Base-by-base conservation (phyloP, 2,888 invertebrate species). In the Cryptocephalus primarius region DNA sequence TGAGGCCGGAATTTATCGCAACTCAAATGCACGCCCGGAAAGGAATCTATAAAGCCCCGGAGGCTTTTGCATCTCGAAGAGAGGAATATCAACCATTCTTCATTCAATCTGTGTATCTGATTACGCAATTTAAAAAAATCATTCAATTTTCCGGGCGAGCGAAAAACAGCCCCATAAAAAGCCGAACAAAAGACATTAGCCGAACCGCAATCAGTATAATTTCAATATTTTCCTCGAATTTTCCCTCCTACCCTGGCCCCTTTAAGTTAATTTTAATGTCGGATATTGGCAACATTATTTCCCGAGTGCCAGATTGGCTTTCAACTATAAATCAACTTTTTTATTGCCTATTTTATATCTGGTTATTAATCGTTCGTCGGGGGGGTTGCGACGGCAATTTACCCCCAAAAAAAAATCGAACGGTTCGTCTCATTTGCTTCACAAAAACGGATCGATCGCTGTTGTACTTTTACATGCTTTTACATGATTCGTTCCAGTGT, bases 351-450 rank as follows among this genome's bases (percentile, higher is more conserved):
- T 69, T 66, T 64, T 64, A 60, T 57, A 58, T 61, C 50, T 12
- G 9, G 62, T 67, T 69, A 69, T 68, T 69, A 68, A 68, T 69
- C 67, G 68, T 64, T 65, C 60, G 64, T 61, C 63, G 57, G 63
- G 61, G 60, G 36, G 12, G 12, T 36, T 36, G 36, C 12, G 36
- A 12, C 36, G 36, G 36, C 12, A 36, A 12, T 11, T 36, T 36
- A 11, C n/a, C 9, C 34, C 34, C n/a, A 34, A 34, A 34, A 34
- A 6, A 36, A 36, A 22, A 22, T 22, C 22, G 22, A 22, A 22
- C 22, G 22, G 22, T 22, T 22, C 22, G 22, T 22, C 22, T 22
- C 22, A 22, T 22, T 22, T 22, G 22, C 22, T 22, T 22, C 3
- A 22, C 22, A 22, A 22, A 22, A 22, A 22, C 6, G 2, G 22